A percentile compares a stretch with the other conserved stretches of the same genome.
Conservation (phyloP, 1,140 invertebrate genomes). For the Hetaerina americana region DNA sequence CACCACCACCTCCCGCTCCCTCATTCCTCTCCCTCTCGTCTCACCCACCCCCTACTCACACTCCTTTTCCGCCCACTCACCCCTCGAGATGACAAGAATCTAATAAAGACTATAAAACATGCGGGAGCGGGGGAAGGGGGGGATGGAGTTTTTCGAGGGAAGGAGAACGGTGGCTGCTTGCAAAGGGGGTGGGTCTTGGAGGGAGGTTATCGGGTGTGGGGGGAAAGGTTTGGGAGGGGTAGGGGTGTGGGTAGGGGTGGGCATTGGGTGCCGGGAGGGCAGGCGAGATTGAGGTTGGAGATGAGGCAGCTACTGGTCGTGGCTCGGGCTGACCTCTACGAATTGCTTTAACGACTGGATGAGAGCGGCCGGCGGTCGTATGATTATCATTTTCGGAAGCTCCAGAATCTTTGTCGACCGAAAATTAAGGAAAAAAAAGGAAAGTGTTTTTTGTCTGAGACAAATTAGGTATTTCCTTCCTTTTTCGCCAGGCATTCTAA, state of each 20-base stretch:
- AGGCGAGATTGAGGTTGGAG: neutral
- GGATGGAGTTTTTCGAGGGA: too few relatives aligned
- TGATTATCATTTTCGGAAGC: neutral
- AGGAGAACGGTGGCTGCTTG: too few relatives aligned
- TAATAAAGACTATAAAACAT: slow-evolving; percentile 1
- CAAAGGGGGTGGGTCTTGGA: too few relatives aligned
- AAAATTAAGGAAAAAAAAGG: too few relatives aligned
- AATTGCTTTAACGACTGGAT: neutral
- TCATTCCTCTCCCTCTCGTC: neutral
- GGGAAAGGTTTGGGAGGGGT: too few relatives aligned
- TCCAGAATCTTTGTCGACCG: neutral
- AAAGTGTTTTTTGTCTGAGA: too few relatives aligned
- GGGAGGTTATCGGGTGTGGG: too few relatives aligned
- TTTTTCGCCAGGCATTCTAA: neutral
- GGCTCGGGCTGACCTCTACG: neutral
- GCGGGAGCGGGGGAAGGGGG: neutral
- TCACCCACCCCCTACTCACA: neutral
- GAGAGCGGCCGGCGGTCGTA: neutral
- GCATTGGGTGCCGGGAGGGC: too few relatives aligned
- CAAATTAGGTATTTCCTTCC: neutral
- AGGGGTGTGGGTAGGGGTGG: neutral
- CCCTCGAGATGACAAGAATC: neutral
- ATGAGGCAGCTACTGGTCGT: neutral
- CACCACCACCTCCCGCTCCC: neutral
- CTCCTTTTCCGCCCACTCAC: neutral